Base-by-base conservation (phyloP, 2,113 vertebrate genomes). In the Sceloporus undulatus region DNA sequence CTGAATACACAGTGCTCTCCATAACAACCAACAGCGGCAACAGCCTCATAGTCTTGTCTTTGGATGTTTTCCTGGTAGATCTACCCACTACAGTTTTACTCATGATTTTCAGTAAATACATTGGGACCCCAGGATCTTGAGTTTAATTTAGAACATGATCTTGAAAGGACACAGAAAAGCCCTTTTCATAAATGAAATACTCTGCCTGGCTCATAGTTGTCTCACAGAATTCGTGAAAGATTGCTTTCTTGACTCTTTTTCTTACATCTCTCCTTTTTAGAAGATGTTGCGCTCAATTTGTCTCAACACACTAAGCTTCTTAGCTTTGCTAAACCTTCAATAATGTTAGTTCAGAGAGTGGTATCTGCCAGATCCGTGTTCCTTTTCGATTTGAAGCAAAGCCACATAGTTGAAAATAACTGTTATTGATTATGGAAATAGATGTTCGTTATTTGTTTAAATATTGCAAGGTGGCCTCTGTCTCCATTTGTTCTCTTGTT, bases 271-370 rank as follows among this genome's bases (percentile, higher is more conserved):
- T 48, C 48, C 68, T 70, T 59, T 54, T 59, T 23, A 38, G 18
- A 75, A 79, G 75, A 62, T 59, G 7, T 66, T 78, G 59, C 74
- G 48, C 84, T 85, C 66, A 84, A 56, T 88, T 87, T 87, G 52
- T 73, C 54, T 73, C 52, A 84, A 59, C 66, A 9, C 48, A 42
- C 34, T 78, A 84, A 84, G 66, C 75, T 70, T 42, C 65, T 84
- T 84, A 78, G 34, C 23, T 9, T 42, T 6, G 19, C 21, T 70
- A 29, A 71, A 78, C 42, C 65, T 56, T 78, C 25, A 59, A 5
- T 68, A 70, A 38, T 59, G 68, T 75, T 42, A 71, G 65, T 40
- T 7, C 74, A 56, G 65, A 34, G 23, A 40, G 65, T 56, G 25
- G 68, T 29, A 59, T 74, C 79, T 74, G 38, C 34, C 38, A 66